Conservation (phyloP, 2,888 invertebrate species). For the Enchytraeus crypticus region DNA sequence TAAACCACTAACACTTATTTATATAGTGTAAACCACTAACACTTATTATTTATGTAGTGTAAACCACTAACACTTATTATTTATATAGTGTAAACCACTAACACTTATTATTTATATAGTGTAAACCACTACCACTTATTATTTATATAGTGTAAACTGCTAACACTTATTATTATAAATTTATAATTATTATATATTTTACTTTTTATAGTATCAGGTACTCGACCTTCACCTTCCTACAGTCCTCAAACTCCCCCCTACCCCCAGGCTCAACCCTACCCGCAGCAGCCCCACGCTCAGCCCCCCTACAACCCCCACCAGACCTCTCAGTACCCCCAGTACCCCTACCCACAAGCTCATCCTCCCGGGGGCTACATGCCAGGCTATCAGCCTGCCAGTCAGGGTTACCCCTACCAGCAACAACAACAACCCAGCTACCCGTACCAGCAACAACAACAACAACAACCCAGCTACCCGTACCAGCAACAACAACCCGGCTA, state of each 20-base stretch:
- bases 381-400: background rate
- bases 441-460: conserved; percentile 2
- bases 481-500: background rate
- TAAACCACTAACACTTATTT: too few species aligned
- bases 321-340: background rate
- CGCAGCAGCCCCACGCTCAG: conserved; percentile 1
- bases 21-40: too few species aligned
- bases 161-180: too few species aligned
- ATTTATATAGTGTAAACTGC: too few species aligned
- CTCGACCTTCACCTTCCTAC: background rate
- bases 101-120: too few species aligned
- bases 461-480: too few species aligned
- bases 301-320: conserved; percentile 2
- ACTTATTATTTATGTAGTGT: too few species aligned
- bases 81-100: too few species aligned
- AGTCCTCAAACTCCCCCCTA: background rate
- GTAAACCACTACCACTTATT: too few species aligned
- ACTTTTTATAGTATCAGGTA: background rate
- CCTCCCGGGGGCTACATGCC: background rate
- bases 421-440: background rate
- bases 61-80: too few species aligned
- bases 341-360: background rate
- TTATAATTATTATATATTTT: too few species aligned
- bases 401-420: background rate
- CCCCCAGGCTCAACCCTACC: background rate